phyloP scores from a whole-genome alignment of 2,888 invertebrate species.

The Sarcophaga subvicina region DNA sequence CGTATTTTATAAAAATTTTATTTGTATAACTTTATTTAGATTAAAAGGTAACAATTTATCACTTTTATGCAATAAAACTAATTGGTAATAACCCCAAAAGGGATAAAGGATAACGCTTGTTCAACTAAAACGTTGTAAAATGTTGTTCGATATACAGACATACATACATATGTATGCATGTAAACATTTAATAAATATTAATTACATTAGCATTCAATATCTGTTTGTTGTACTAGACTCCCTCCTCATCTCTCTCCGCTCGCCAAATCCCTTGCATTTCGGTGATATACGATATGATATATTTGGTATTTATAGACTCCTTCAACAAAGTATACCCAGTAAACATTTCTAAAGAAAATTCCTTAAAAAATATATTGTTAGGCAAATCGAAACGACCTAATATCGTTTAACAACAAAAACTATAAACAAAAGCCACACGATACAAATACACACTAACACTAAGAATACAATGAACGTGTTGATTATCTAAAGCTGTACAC shows the following conservation, averaged over 20 bases:
- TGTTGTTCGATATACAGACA: background rate
- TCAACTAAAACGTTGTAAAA: background rate
- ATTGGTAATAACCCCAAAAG: background rate
- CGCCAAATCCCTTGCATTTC: background rate
- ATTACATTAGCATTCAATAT: slow-evolving; percentile 71
- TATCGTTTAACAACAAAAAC: too few species aligned
- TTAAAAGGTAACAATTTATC: slow-evolving; percentile 49
- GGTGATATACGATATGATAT: slow-evolving; percentile 47
- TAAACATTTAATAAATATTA: slow-evolving; percentile 71
- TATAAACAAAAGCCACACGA: too few species aligned
- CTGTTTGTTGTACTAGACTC: slow-evolving; percentile 5
- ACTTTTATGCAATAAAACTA: slow-evolving; percentile 15
- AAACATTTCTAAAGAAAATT: slow-evolving; percentile 5
- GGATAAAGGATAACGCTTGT: background rate
- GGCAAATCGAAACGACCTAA: too few species aligned
- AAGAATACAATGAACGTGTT: too few species aligned
- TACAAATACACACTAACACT: too few species aligned
- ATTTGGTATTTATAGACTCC: slow-evolving; percentile 61
- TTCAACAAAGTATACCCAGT: slow-evolving; percentile 9
- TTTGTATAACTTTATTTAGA: slow-evolving; percentile 40
- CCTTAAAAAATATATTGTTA: too few species aligned
- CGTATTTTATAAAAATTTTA: background rate
- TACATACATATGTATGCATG: background rate
- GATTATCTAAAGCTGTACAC: too few species aligned
- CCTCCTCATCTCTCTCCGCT: background rate